Percentiles rank a stretch among this genome's conserved stretches.
phyloP scores from a whole-genome alignment of 2,113 vertebrate species.

The Tretioscincus oriximinensis region DNA sequence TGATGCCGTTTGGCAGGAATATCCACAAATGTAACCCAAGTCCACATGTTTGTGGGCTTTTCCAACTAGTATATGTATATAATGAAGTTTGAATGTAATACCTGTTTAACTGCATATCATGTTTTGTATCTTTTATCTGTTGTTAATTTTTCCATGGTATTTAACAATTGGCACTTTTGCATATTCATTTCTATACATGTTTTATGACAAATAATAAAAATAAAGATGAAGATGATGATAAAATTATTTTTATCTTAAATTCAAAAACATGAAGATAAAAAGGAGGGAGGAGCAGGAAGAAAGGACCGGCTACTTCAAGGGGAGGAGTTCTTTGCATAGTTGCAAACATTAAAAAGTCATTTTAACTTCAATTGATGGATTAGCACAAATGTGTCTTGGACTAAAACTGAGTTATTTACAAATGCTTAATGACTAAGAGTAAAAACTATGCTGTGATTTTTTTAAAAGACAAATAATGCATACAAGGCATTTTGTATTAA shows the following conservation, averaged over 20 bases:
- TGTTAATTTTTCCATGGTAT: too few relatives aligned
- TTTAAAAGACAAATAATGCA: conserved; percentile 28
- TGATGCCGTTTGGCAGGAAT: too few relatives aligned
- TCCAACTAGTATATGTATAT: too few relatives aligned
- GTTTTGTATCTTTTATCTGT: too few relatives aligned
- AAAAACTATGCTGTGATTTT: conserved; percentile 15
- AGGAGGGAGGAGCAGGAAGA: background rate
- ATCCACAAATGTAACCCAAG: too few relatives aligned
- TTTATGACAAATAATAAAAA: too few relatives aligned
- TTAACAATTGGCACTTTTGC: too few relatives aligned
- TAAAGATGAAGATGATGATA: background rate
- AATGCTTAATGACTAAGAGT: conserved; percentile 36
- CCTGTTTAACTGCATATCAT: too few relatives aligned
- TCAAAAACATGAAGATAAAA: conserved; percentile 13
- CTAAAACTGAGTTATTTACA: conserved; percentile 23
- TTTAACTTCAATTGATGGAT: conserved; percentile 18
- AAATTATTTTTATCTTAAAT: conserved; percentile 21
- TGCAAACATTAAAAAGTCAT: conserved; percentile 21
- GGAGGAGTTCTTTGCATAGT: conserved; percentile 13
- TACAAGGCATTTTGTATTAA: conserved; percentile 16
- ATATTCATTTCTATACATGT: too few relatives aligned
- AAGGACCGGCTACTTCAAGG: conserved; percentile 10
- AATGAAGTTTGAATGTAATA: too few relatives aligned
- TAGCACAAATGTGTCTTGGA: conserved; percentile 20
- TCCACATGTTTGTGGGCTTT: too few relatives aligned